Evolutionary conservation across 2,888 invertebrate genomes (phyloP), one percentile per base, ranked within the genome.

Genomic region (Bellardia bayeri): DNA sequence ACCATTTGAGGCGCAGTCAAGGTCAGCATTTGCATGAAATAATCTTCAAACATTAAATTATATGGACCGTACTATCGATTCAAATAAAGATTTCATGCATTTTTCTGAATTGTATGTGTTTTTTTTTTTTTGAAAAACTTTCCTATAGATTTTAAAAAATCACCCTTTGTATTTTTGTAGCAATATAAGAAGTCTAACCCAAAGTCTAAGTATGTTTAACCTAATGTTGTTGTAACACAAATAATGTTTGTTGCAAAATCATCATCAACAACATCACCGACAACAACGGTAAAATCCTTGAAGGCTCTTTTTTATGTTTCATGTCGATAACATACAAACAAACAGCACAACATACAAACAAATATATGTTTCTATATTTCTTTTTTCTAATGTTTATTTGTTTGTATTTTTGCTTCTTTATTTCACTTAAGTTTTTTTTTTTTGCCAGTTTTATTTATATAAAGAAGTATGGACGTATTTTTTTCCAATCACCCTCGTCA

Each of bases 291-390:
- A 82, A 86, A 88, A 88, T 86, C 80, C 88, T 89, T 78, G 63
- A 87, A 90, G 89, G 87, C 88, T 85, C 80, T 86, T 88, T 82
- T 78, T 85, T 78, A 78, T 61, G 74, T 56, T 64, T 74, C 45
- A 51, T 72, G 42, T 56, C 58, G 58, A 33, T 45, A 71, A 66
- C 63, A 76, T n/a, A 79, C 33, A 81, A 54, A 37, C n/a, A n/a
- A 23, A 42, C 37, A 45, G 45, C 30, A 79, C 82, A 68, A 82
- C 63, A 49, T 76, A 82, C 69, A 87, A 75, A 86, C 56, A 83
- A 72, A 79, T 30, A 58, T 68, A 81, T 84, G n/a, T n/a, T n/a
- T n/a, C 61, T 79, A 81, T 64, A 14, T 68, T 51, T 58, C 37
- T 64, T 71, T 83, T 7, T 54, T 13, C 37, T 3, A 40, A 7